phyloP scores from a whole-genome alignment of 53 echinoderm and acorn worm genomes.

The Stichopus horrens region DNA sequence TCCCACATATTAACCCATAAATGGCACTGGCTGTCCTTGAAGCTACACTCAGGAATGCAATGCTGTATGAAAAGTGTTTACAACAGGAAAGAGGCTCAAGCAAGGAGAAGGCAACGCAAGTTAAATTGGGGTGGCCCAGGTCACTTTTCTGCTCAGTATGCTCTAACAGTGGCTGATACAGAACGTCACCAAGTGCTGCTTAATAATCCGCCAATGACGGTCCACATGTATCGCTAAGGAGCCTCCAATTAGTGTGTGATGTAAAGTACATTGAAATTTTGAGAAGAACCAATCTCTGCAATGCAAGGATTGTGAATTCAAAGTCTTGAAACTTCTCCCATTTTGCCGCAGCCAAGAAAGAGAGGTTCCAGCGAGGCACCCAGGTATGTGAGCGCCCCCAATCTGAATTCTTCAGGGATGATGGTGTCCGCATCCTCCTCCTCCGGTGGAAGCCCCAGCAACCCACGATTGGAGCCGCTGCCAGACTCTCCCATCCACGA shows the following conservation, averaged over 20 bases:
- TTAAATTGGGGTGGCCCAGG: too few species aligned
- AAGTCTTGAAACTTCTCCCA: background rate
- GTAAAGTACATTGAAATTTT: background rate
- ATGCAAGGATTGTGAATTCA: background rate
- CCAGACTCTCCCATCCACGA: slow-evolving; percentile 95
- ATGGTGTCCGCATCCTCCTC: slow-evolving; percentile 46
- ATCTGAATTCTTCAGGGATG: slow-evolving; percentile 55
- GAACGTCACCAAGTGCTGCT: too few species aligned
- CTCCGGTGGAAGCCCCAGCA: slow-evolving; percentile 53
- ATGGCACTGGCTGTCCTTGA: too few species aligned
- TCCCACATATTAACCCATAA: too few species aligned
- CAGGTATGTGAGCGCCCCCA: slow-evolving; percentile 83
- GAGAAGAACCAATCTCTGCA: background rate
- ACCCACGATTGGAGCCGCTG: slow-evolving; percentile 74
- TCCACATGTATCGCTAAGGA: background rate
- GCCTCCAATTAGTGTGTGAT: background rate
- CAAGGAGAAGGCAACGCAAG: too few species aligned
- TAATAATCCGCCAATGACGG: background rate
- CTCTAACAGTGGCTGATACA: background rate
- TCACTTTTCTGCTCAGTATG: too few species aligned
- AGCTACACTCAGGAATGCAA: too few species aligned
- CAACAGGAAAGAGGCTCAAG: too few species aligned
- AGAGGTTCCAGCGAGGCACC: slow-evolving; percentile 51
- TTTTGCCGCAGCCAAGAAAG: slow-evolving; percentile 53
- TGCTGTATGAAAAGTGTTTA: too few species aligned